phyloP scores from a whole-genome alignment of 2,113 vertebrate genomes.

The Passer montanus region DNA sequence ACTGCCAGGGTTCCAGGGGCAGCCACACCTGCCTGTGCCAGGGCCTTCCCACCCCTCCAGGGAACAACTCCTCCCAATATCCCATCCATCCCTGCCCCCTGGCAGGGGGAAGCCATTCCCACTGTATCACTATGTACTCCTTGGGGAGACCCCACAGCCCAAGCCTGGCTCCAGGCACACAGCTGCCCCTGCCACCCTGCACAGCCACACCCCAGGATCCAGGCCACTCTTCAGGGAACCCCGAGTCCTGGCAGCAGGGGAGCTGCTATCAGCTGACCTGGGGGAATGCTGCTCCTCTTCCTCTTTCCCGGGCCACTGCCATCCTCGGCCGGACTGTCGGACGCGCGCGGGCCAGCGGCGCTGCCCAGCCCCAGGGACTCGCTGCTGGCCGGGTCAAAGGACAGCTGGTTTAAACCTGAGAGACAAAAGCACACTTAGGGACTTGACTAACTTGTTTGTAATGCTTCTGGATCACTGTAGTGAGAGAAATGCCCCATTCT shows the following conservation, averaged over 20 bases:
- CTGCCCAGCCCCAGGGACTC: constrained; percentile 82
- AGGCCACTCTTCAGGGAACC: accelerated
- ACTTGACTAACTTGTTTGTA: neutral
- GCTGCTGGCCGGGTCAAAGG: constrained; percentile 84
- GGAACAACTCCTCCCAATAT: neutral
- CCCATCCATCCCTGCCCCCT: neutral
- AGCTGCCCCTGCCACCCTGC: neutral
- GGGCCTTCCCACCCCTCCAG: neutral
- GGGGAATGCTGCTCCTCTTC: constrained; percentile 80
- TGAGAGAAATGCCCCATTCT: neutral
- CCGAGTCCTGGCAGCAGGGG: neutral
- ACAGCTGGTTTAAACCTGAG: constrained; percentile 85
- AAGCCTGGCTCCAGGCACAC: neutral
- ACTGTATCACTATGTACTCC: accelerated
- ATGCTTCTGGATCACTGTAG: neutral
- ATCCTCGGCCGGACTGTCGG: constrained; percentile 81
- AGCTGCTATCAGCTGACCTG: constrained; percentile 75
- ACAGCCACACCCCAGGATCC: no score
- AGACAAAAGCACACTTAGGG: constrained; percentile 30
- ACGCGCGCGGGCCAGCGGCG: constrained; percentile 69
- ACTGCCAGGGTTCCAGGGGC: neutral
- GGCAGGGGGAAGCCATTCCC: neutral
- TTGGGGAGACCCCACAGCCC: neutral
- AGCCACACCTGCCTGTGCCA: neutral
- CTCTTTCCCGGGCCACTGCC: constrained; percentile 82